phyloP scores from a whole-genome alignment of 1,140 invertebrate species.

The Drosophila pseudoananassae region DNA sequence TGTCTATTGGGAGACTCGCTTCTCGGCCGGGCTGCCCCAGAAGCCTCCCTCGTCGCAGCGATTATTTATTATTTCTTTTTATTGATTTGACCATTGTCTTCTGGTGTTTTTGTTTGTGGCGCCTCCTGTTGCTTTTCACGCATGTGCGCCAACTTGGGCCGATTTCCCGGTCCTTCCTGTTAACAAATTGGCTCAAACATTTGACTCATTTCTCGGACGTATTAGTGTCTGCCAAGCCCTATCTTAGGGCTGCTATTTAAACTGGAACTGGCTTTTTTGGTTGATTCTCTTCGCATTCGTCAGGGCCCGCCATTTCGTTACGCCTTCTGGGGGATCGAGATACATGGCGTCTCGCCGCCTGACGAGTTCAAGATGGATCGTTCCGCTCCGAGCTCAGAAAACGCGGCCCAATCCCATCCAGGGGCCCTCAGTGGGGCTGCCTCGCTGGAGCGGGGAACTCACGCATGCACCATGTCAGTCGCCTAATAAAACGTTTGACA shows the following conservation, averaged over 20 bases:
- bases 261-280: slow-evolving; percentile 31
- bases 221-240: too few relatives aligned
- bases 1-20: slow-evolving; percentile 60
- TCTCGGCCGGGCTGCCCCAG: slow-evolving; percentile 34
- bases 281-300: slow-evolving; percentile 69
- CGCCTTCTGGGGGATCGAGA: slow-evolving; percentile 44
- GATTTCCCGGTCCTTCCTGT: slow-evolving; percentile 16
- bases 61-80: slow-evolving; percentile 49
- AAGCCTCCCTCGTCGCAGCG: slow-evolving; percentile 27
- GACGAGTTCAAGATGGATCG: slow-evolving; percentile 67
- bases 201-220: not conserved
- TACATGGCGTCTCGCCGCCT: slow-evolving; percentile 37
- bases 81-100: slow-evolving; percentile 61
- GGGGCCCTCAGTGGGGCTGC: slow-evolving; percentile 32
- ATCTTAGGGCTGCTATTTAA: too few relatives aligned
- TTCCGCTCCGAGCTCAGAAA: slow-evolving; percentile 24
- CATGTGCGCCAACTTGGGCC: slow-evolving; percentile 53
- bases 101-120: slow-evolving; percentile 34
- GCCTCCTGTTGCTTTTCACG: slow-evolving; percentile 72
- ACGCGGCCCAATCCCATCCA: slow-evolving; percentile 23
- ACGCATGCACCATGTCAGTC: slow-evolving; percentile 36
- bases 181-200: slow-evolving; percentile 3
- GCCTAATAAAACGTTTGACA: slow-evolving; percentile 75
- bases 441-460: slow-evolving; percentile 17
- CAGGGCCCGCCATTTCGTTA: slow-evolving; percentile 70